Evolutionary conservation across 2,888 invertebrate genomes (phyloP), one percentile per base, ranked within the genome.

Genomic region (Mythimna albipuncta): DNA sequence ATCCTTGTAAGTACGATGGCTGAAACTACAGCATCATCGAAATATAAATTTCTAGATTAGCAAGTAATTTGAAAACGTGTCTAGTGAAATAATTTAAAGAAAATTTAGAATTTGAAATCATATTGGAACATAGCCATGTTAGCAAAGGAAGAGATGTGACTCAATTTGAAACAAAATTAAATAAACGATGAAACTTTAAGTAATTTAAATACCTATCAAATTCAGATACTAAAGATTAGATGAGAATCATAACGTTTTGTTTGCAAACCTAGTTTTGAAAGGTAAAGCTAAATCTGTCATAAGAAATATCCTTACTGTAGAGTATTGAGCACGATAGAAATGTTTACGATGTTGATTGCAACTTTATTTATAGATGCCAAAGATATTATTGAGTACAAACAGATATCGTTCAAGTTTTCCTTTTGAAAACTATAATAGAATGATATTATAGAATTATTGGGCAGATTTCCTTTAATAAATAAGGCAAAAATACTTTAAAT

Each of bases 331-430:
- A 21, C 54, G 59, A 72, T 50, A 68, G 61, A 77, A 65, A 78
- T 72, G 68, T 77, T 77, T 77, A 77, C 64, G 67, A 77, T 65
- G 68, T 65, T 41, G 77, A 75, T 78, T 78, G 52, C 11, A 47
- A 68, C 32, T 68, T 68, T 79, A 67, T 78, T 78, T 68, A 65
- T 73, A 65, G 41, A 73, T 77, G 59, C 19, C 52, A 57, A 73
- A 73, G 61, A 64, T 72, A 73, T 57, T 62, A 62, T 62, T 52
- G 38, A 77, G 32, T 64, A 54, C 54, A 70, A 13, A 26, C 52
- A 26, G 61, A 11, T 54, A 61, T 64, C 7, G 54, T 52, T 67
- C 19, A 44, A 64, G n/a, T 21, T 44, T 67, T 57, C 32, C 59
- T 50, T 59, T 64, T 68, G 6, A 64, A 76, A 69, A 2, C 38